phyloP scores from a whole-genome alignment of 2,797 vertebrate species.

The Hypotaenidia philippensis region DNA sequence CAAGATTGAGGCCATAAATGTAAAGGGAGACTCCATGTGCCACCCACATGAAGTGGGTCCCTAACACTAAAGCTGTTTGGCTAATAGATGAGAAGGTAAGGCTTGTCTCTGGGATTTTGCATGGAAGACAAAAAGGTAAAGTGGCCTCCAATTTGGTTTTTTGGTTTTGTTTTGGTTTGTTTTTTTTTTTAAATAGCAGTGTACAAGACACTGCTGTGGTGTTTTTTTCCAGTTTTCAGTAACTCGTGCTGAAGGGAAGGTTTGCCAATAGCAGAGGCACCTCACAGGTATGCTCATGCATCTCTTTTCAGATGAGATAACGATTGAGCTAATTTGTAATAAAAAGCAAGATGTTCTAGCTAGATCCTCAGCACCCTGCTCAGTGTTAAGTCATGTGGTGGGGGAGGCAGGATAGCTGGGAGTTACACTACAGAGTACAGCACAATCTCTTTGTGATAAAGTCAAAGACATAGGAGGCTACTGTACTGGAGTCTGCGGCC shows the following conservation, averaged over 20 bases:
- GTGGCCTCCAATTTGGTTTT: neutral
- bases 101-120: neutral
- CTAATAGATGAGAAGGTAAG: neutral
- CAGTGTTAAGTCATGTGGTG: fast-evolving
- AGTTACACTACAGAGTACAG: neutral
- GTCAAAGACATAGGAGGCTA: too few relatives aligned
- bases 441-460: neutral
- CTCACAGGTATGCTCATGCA: neutral
- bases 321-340: neutral
- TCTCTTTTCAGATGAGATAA: neutral
- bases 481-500: neutral
- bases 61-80: neutral
- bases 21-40: neutral
- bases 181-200: neutral
- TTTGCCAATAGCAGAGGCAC: neutral
- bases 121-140: neutral
- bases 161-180: too few relatives aligned
- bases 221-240: neutral
- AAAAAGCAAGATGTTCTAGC: neutral
- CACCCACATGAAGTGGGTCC: neutral
- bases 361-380: neutral
- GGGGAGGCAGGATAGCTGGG: neutral
- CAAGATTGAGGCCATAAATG: neutral
- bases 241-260: neutral
- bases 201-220: neutral